Base-by-base conservation (phyloP, 2,113 vertebrate species). In the Megaleporinus macrocephalus region DNA sequence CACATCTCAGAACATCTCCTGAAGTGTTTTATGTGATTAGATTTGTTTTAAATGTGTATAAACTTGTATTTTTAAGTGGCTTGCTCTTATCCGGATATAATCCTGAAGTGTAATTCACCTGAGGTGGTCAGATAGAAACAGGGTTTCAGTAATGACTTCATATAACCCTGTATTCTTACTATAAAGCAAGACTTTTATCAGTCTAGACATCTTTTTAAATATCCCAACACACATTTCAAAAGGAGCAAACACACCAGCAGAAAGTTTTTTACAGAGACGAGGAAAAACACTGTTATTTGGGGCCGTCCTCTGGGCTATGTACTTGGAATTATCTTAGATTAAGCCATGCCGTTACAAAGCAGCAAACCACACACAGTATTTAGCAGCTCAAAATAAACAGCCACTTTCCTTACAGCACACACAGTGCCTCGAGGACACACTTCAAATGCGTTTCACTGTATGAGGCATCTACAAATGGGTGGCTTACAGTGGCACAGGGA, bases 381-480 rank as follows among this genome's bases (percentile, higher is more conserved):
- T 76, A 79, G 24, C 41, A 29, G 26, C 51, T 76, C 44, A 24
- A 44, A 75, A 75, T 62, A 83, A 86, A 76, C 53, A 83, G 33
- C n/a, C 62, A 27, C 57, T 80, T 80, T 59, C 79, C 53, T 74
- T 27, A 24, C 41, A 49, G 49, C 47, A 57, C 74, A 74, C 55
- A 65, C 74, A 73, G 36, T 44, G 63, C 18, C n/a, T 26, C 26
- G 20, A 73, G 71, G 75, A 77, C 70, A 84, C 49, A 26, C 15
- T 78, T 75, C 51, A 71, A 66, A 53, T 36, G 74, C 27, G 27
- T 75, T 81, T 69, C 24, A 75, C 80, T 76, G n/a, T 44, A n/a
- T 49, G 49, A 16, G 70, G 47, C 53, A 68, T 66, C 59, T 36
- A 63, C 55, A 66, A 70, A 78, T 33, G 57, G 47, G 63, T 41